Evolutionary conservation across 2,113 vertebrate genomes (phyloP).

Genomic region (Canis aureus): DNA sequence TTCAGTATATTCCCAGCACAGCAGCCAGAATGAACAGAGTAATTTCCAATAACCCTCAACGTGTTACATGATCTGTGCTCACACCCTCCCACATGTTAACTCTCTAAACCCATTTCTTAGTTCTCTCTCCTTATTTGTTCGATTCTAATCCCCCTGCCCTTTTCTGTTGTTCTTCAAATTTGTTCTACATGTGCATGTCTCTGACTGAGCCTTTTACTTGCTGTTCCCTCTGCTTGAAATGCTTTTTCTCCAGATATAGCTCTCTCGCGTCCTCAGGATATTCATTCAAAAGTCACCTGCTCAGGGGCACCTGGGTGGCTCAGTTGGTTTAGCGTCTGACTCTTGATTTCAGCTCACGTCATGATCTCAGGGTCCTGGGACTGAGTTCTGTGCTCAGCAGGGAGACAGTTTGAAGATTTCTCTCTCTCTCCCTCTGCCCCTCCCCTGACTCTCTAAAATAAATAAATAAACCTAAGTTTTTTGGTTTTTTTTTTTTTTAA

Average conservation of each 20-base stretch:
- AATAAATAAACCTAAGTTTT: neutral
- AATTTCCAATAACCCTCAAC: neutral
- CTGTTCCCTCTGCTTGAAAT: neutral
- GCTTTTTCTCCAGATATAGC: neutral
- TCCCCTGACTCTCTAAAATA: neutral
- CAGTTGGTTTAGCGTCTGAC: neutral
- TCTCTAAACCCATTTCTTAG: neutral
- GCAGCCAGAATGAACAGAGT: neutral
- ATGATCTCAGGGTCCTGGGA: neutral
- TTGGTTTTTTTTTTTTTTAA: no score
- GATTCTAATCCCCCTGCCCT: neutral
- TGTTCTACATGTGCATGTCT: no score
- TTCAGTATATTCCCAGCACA: neutral
- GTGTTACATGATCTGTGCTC: neutral
- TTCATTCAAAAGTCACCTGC: neutral
- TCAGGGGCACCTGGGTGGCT: neutral
- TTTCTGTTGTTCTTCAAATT: neutral
- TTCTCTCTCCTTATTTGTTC: neutral
- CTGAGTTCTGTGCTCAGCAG: neutral
- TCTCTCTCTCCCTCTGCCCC: neutral
- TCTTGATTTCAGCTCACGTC: neutral
- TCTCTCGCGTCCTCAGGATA: neutral
- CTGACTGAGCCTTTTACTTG: neutral
- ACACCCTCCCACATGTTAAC: neutral
- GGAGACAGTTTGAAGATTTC: neutral